phyloP scores from a whole-genome alignment of 2,888 invertebrate species.

The Argyresthia goedartella region DNA sequence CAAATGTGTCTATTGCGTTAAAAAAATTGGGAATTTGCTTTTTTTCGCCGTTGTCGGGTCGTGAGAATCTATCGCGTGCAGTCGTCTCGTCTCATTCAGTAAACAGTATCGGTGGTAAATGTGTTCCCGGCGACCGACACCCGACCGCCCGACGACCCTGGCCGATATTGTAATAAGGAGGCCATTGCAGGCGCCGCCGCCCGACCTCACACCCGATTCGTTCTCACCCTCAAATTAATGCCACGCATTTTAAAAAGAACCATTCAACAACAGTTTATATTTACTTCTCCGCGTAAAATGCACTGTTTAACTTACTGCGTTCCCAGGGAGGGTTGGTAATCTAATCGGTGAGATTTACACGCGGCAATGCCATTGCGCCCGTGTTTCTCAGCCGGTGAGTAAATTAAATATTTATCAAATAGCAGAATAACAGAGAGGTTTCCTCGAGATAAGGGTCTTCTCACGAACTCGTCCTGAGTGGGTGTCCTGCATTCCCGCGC shows the following conservation, averaged over 20 bases:
- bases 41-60: conserved; percentile 42
- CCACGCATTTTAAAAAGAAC: background rate
- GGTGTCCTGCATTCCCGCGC: background rate
- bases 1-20: conserved; percentile 61
- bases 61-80: conserved; percentile 60
- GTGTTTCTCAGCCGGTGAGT: conserved; percentile 34
- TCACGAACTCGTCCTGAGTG: conserved; percentile 24
- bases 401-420: conserved; percentile 62
- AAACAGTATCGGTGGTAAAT: conserved; percentile 41
- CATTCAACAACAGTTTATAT: conserved; percentile 1
- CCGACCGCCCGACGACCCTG: background rate
- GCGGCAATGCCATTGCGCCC: conserved; percentile 46
- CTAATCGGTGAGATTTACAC: conserved; percentile 59
- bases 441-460: conserved; percentile 50
- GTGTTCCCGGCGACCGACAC: background rate
- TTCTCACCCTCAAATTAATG: conserved; percentile 1
- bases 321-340: conserved; percentile 51
- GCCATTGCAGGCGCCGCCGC: no score
- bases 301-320: conserved; percentile 45
- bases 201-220: background rate
- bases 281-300: conserved; percentile 15
- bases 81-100: conserved; percentile 51
- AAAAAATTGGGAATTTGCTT: conserved; percentile 46
- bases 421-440: conserved; percentile 35
- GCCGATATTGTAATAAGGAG: no score